Base-by-base conservation (phyloP, 2,797 vertebrate genomes). In the Lithobates pipiens region DNA sequence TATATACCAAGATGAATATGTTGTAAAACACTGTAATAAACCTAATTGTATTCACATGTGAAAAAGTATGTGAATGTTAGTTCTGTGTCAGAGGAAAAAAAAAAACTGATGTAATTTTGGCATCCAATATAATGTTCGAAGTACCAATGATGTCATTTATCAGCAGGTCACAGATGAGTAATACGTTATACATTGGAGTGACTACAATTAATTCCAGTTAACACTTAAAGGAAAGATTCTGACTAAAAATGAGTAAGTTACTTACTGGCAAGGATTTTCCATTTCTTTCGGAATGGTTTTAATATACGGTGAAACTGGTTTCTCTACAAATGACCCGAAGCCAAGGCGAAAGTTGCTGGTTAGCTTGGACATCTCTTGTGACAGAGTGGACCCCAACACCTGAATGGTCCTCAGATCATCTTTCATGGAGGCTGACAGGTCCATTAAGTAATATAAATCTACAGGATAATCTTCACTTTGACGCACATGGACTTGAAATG, bases 381-480 rank as follows among this genome's bases (percentile, higher is more conserved):
- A 97, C 76, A 99, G 94, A 42, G 94, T 92, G 42, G 98, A 96
- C 10, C 98, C 98, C 90, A 99, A 87, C 88, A 96, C 93, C 92
- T 96, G 98, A 90, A 99, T 99, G 88, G 89, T 98, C 23, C 93
- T 77, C 89, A 99, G 94, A 89, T 99, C 98, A 1, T 99, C 97
- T 0, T 92, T 74, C 98, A 99, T 99, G 82, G 98, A 99, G 29
- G 95, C 98, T 0, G 98, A 99, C 89, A 99, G 95, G 91, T 99
- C 98, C 98, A 99, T 99, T 90, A 99, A 94, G 92, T 99, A 99
- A 92, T 99, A 99, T 77, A 99, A 93, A 87, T 99, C 98, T 84
- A 99, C 96, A 0, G 98, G 98, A 88, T 99, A 98, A 92, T 99
- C 97, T 90, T 99, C 97, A 0, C 94, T 96, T 91, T 97, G 97